phyloP scores from a whole-genome alignment of 2,797 vertebrate genomes.

The Selene dorsalis region DNA sequence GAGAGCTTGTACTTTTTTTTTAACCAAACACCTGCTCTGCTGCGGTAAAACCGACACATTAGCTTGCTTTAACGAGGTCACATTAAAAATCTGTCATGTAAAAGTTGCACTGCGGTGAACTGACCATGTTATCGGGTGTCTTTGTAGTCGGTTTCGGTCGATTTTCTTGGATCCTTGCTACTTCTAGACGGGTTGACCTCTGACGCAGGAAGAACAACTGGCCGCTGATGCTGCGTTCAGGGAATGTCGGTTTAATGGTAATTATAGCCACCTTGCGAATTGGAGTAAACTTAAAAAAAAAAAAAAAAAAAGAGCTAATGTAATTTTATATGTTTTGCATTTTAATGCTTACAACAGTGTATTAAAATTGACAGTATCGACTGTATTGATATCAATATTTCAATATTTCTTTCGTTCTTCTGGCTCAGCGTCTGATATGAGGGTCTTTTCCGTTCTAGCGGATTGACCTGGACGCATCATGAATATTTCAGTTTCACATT shows the following conservation, averaged over 20 bases:
- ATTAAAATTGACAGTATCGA: not conserved
- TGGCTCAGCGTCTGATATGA: too few species aligned
- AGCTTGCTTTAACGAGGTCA: rapidly evolving
- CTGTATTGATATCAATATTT: too few species aligned
- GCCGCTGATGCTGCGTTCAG: not conserved
- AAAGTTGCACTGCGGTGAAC: not conserved
- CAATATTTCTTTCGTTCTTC: too few species aligned
- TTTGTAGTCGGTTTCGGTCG: slow-evolving; percentile 13
- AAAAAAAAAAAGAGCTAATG: too few species aligned
- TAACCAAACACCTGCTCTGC: not conserved
- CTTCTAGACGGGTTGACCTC: slow-evolving; percentile 41
- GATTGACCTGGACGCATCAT: not conserved
- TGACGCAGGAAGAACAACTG: slow-evolving; percentile 73
- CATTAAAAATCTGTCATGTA: rapidly evolving
- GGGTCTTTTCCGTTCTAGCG: too few species aligned
- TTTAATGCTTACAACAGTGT: not conserved
- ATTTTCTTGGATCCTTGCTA: slow-evolving; percentile 27
- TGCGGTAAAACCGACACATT: not conserved
- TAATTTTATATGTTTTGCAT: too few species aligned
- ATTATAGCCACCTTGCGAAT: not conserved
- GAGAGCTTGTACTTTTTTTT: not conserved
- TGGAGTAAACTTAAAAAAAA: too few species aligned
- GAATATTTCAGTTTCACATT: not conserved
- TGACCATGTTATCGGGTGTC: slow-evolving; percentile 55
- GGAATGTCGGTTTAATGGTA: too few species aligned